These are phyloP conservation scores for Nomia melanderi DNA, from an alignment of 1,140 invertebrate genomes.

Conservation along the genomic window DNA sequence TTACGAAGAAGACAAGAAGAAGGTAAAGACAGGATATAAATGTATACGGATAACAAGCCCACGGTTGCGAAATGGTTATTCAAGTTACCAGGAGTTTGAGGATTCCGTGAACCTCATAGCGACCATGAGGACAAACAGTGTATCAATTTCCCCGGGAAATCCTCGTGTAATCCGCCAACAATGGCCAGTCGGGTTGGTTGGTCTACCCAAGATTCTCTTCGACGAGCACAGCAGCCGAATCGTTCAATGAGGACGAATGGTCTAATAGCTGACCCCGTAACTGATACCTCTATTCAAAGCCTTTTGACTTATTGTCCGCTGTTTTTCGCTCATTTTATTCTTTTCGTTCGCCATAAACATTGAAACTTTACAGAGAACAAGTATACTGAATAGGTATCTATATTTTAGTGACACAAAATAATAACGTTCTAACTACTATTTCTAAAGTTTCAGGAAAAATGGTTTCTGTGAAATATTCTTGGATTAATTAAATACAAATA, in stretches of 20 bases:
- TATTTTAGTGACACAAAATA: too few species aligned
- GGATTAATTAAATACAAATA: too few species aligned
- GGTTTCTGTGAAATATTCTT: too few species aligned
- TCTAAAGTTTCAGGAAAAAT: too few species aligned
- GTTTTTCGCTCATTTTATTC: background rate
- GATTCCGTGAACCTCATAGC: slow-evolving; percentile 32
- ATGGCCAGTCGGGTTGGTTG: slow-evolving; percentile 53
- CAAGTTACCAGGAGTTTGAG: slow-evolving; percentile 41
- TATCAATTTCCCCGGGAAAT: slow-evolving; percentile 73
- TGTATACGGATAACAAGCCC: slow-evolving; percentile 5
- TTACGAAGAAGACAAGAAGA: slow-evolving; percentile 15
- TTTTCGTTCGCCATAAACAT: background rate
- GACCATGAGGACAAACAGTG: slow-evolving; percentile 59
- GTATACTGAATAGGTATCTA: too few species aligned
- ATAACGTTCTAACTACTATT: too few species aligned
- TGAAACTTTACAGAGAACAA: too few species aligned
- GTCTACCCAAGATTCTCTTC: slow-evolving; percentile 48
- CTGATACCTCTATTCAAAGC: slow-evolving; percentile 44
- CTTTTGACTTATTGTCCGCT: slow-evolving; percentile 24
- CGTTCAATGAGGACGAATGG: slow-evolving; percentile 50
- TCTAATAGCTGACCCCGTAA: slow-evolving; percentile 17
- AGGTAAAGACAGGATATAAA: slow-evolving; percentile 21
- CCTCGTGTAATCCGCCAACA: slow-evolving; percentile 70
- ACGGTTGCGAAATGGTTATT: slow-evolving; percentile 21
- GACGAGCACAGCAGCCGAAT: slow-evolving; percentile 41